Conservation (phyloP, 2,888 invertebrate species). For the Drosophila affinis region DNA sequence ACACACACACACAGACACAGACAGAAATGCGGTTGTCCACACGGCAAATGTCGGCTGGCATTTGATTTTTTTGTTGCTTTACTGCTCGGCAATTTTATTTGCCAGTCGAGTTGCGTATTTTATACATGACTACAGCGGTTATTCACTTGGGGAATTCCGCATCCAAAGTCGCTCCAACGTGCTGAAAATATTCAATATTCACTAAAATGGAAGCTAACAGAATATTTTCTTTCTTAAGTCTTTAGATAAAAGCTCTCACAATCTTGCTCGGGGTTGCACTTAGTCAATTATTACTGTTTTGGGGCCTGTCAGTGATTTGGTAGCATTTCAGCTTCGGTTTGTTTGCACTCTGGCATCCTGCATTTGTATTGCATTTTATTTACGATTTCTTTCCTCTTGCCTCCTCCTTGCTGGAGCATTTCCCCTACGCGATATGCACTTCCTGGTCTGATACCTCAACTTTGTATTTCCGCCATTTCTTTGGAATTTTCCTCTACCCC, state of each 20-base stretch:
- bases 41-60: constrained; percentile 38
- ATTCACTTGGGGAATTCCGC: constrained; percentile 14
- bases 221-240: not conserved
- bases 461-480: constrained; percentile 77
- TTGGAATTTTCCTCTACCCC: constrained; percentile 59
- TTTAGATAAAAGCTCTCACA: not conserved
- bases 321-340: constrained; percentile 53
- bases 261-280: not conserved
- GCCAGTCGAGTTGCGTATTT: constrained; percentile 54
- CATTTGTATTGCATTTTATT: constrained; percentile 77
- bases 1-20: constrained; percentile 9
- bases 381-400: constrained; percentile 48
- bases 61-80: constrained; percentile 52
- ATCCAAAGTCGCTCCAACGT: not conserved
- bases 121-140: constrained; percentile 49
- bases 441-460: constrained; percentile 77
- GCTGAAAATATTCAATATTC: not conserved
- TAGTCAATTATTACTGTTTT: constrained; percentile 54
- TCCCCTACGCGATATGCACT: constrained; percentile 71
- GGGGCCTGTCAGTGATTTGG: constrained; percentile 59
- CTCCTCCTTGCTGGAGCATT: constrained; percentile 42
- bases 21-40: constrained; percentile 48
- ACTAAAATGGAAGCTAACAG: not conserved
- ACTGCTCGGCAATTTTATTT: constrained; percentile 58
- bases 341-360: constrained; percentile 56